Base-by-base conservation (phyloP, 2,888 invertebrate genomes). In the Lissocephala sabroskyi region DNA sequence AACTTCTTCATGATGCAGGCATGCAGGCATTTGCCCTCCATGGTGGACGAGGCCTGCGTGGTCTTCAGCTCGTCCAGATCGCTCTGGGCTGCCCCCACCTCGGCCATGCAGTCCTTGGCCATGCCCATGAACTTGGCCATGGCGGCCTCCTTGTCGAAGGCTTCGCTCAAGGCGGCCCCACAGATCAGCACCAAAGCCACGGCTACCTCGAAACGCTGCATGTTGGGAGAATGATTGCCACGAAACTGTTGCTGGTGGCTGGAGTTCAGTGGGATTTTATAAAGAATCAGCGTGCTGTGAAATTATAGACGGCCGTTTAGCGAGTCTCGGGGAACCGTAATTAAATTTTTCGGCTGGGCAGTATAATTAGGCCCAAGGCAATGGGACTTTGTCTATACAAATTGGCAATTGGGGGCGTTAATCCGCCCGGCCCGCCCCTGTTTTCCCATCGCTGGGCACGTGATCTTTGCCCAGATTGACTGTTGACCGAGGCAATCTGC, bases 1-100 rank as follows among this genome's bases (percentile, higher is more conserved):
- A 50, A 49, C 30, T 62, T 59, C 29, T 57, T 59, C 62, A 75
- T 61, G 1, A 71, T 2, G 42, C 75, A 75, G 4, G 65, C 51
- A 16, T 60, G 62, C 39, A 75, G 28, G 30, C 75, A 75, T 54
- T 71, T 71, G n/a, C 60, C 71, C 41, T 59, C 61, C 45, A 29
- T 52, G 1, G 52, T 44, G 0, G 58, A 23, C 3, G 63, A 49
- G 9, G 64, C 52, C 3, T 52, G 23, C 29, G 62, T 58, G 11
- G 44, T 54, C 1, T 67, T 2, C 16, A 71, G 5, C 3, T 56
- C 59, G 4, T 65, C 59, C 10, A 64, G 13, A 43, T 71, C 75
- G 18, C 76, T 62, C 33, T 67, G 58, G n/a, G 59, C 64, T 5
- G 80, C 80, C n/a, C 79, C 73, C 11, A 60, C 52, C 57, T 75